Base-by-base conservation (phyloP, 2,888 invertebrate genomes). In the Aporophyla lueneburgensis region DNA sequence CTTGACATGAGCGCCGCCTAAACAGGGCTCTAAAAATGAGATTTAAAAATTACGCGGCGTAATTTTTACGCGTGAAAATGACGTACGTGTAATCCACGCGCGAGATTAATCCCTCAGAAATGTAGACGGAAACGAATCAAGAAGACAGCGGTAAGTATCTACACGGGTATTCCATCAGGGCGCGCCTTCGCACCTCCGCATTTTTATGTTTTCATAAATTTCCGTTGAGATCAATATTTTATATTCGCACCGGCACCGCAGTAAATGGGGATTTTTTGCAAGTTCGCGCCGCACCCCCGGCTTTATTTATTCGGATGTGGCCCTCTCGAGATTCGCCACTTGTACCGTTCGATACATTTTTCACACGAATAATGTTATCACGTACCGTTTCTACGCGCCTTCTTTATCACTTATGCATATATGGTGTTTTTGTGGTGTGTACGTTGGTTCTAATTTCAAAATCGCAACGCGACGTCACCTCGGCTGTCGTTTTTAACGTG, bases 181-280 rank as follows among this genome's bases (percentile, higher is more conserved):
- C 81, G 86, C 76, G 80, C 84, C 88, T 93, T 93, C 93, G 90
- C 94, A 94, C 94, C 94, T 94, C 89, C 90, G 89, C 92, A 90
- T 94, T 96, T 95, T 95, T 95, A 95, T 94, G 94, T 95, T 96
- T 96, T 95, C 95, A 96, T 95, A 96, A 95, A 96, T 96, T 95
- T 93, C 91, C 93, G 90, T 91, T 86, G 92, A 92, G 95, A 96
- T 96, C 96, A 95, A 96, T 96, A 95, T 95, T 95, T 95, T 94
- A 96, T 95, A 95, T 95, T 93, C 94, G 92, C 93, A 90, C 92
- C 90, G 92, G 86, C 91, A 90, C 90, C 91, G 91, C 90, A 91
- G 92, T 91, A 89, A 92, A 93, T 91, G 92, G 93, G 91, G 91
- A 89, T 91, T 94, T 92, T 92, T 93, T 91, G 92, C 92, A 92